Base-by-base conservation (phyloP, 2,888 invertebrate genomes). In the Limnephilus marmoratus region DNA sequence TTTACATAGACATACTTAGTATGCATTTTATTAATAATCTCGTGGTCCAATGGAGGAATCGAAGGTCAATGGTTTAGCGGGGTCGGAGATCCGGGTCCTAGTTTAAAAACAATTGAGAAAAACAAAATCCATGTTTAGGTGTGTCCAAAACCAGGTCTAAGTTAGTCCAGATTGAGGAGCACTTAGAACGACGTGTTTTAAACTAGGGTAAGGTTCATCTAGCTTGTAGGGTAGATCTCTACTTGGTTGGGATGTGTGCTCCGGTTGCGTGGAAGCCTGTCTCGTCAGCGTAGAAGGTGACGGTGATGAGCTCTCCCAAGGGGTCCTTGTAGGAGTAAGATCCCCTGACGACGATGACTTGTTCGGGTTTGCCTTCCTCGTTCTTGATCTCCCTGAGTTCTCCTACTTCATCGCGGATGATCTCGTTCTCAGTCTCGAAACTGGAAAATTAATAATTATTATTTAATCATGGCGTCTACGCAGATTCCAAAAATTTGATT, bases 181-280 rank as follows among this genome's bases (percentile, higher is more conserved):
- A 68, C 4, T 4, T 68, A 24, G 68, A 24, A 68, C 1, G n/a
- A 68, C 9, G 24, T 68, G 24, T 68, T 68, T 68, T 68, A 68
- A 68, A 68, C 68, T 24, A 68, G 68, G n/a, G n/a, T 68, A 68
- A 68, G n/a, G n/a, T 86, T 45, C 45, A 45, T 81, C 37, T 90
- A 85, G 94, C 93, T 94, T 91, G 68, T 49, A 49, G 13, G 24
- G 45, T 45, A 12, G 41, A 95, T 90, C 96, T 96, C 85, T 95
- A 95, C 68, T 68, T 68, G 87, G 96, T 96, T 90, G 97, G 97
- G 94, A 97, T 94, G 94, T 97, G 97, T 0, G 96, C 95, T 85
- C 97, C 97, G 87, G 96, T 96, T 2, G 97, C 96, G 93, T 96
- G 96, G 96, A 95, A 97, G 93, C 97, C 97, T 93, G 95, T 96